Evolutionary conservation across 2,888 invertebrate genomes (phyloP).

Genomic region (Cheilosia soror): DNA sequence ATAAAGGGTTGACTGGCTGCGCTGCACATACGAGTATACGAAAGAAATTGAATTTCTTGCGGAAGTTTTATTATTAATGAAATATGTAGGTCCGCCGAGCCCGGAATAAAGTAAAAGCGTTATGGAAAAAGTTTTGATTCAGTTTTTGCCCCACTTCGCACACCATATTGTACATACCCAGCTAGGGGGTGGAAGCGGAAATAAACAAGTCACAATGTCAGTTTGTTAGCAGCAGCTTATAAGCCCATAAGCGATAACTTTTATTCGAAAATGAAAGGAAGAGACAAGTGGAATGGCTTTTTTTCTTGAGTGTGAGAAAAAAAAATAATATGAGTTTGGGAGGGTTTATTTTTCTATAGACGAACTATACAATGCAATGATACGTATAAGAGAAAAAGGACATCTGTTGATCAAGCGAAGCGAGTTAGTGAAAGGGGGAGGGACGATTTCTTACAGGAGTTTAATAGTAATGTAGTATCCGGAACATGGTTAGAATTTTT

Average conservation of each 20-base stretch:
- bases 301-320: no score
- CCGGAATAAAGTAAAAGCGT: conserved; percentile 11
- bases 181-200: neutral
- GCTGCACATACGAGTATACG: conserved; percentile 2
- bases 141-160: neutral
- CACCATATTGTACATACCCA: conserved; percentile 19
- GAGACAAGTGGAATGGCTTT: neutral
- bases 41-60: conserved; percentile 35
- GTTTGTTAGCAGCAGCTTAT: conserved; percentile 1
- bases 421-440: no score
- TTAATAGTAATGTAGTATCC: no score
- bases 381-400: no score
- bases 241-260: conserved; percentile 27
- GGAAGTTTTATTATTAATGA: conserved; percentile 50
- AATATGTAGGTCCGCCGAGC: neutral
- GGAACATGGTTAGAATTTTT: no score
- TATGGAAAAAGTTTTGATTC: conserved; percentile 46
- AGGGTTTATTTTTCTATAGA: no score
- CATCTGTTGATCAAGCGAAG: no score
- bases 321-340: no score
- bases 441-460: no score
- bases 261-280: neutral
- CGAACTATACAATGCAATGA: no score
- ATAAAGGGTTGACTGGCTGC: neutral
- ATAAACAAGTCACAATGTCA: conserved; percentile 37